A percentile compares a stretch with the other conserved stretches of the same genome.
phyloP scores from a whole-genome alignment of 2,113 vertebrate genomes.

The Odontophorus gujanensis region DNA sequence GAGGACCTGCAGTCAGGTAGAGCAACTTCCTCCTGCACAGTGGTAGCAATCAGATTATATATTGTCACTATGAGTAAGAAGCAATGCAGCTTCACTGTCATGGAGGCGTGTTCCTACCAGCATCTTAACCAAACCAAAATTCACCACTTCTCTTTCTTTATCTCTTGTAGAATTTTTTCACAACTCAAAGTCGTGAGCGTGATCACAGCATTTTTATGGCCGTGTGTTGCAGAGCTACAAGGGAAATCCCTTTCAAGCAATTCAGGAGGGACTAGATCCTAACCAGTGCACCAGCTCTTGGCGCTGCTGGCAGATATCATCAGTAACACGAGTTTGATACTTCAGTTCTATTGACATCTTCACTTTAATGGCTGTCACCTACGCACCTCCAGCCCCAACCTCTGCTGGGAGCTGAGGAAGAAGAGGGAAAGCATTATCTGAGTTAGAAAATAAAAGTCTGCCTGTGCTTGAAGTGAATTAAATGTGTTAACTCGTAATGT shows the following conservation, averaged over 20 bases:
- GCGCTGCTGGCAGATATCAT: background rate
- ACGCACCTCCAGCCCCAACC: background rate
- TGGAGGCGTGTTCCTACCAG: background rate
- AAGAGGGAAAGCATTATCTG: background rate
- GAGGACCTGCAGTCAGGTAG: background rate
- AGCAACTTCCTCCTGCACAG: background rate
- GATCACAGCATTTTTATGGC: background rate
- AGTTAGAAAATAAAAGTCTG: slow-evolving; percentile 31
- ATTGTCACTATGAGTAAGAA: background rate
- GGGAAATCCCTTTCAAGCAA: background rate
- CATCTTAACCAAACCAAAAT: background rate
- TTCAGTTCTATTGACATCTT: background rate
- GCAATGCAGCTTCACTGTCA: background rate
- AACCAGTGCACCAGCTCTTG: background rate
- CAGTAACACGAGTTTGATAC: background rate
- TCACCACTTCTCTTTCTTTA: accelerated
- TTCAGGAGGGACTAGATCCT: background rate
- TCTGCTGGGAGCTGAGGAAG: background rate
- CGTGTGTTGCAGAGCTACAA: background rate
- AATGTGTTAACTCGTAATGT: background rate
- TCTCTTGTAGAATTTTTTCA: background rate
- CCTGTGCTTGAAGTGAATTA: slow-evolving; percentile 18
- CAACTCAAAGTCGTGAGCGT: background rate
- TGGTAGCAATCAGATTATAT: accelerated
- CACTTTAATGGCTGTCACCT: background rate